A percentile compares a stretch with the other conserved stretches of the same genome.
phyloP scores from a whole-genome alignment of 2,797 vertebrate genomes.

The Pampus argenteus region DNA sequence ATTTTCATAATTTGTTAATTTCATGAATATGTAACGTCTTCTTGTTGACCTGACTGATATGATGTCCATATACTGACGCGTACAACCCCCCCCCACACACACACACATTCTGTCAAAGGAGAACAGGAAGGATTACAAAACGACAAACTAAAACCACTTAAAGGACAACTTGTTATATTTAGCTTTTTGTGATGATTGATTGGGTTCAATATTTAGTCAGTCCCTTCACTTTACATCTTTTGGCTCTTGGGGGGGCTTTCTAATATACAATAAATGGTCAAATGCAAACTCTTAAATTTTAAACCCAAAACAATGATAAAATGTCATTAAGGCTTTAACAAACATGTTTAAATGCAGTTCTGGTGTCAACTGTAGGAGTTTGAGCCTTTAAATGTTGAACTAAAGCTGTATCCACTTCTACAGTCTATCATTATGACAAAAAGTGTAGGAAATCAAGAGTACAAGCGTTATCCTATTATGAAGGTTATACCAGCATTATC shows the following conservation, averaged over 20 bases:
- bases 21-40: conserved; percentile 76
- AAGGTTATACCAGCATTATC: conserved; percentile 21
- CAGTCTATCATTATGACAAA: conserved; percentile 15
- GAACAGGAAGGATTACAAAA: conserved; percentile 13
- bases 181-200: background rate
- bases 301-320: background rate
- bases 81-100: background rate
- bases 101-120: conserved; percentile 28
- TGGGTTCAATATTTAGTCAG: background rate
- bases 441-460: conserved; percentile 2
- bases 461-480: conserved; percentile 10
- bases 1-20: conserved; percentile 75
- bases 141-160: conserved; percentile 24
- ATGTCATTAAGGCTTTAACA: background rate
- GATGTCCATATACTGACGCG: conserved; percentile 28
- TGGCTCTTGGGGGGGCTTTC: background rate
- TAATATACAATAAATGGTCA: background rate
- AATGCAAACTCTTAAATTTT: background rate
- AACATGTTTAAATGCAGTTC: background rate
- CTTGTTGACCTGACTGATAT: conserved; percentile 66
- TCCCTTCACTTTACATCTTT: background rate
- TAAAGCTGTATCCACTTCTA: background rate
- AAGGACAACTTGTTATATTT: conserved; percentile 17
- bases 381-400: background rate
- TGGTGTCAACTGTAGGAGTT: background rate